Percentiles rank a stretch among this genome's conserved stretches.
Conservation (phyloP, 2,113 vertebrate species). For the Gymnorhina tibicen region DNA sequence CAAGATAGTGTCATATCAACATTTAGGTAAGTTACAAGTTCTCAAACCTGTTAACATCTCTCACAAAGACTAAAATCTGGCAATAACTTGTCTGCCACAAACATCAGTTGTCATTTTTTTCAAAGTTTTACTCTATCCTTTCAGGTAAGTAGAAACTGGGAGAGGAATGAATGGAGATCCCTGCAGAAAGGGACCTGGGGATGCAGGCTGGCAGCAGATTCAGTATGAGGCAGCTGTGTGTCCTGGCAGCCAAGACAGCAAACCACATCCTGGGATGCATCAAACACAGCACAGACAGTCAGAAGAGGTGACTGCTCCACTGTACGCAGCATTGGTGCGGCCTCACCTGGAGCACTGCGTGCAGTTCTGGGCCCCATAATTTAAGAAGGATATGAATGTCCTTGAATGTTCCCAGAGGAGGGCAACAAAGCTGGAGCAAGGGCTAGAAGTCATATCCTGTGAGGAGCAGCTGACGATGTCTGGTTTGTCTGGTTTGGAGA, state of each 20-base stretch:
- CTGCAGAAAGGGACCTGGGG: not conserved
- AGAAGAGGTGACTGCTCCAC: not conserved
- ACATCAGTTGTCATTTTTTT: not conserved
- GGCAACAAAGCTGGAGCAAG: not conserved
- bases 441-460: not conserved
- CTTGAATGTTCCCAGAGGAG: not conserved
- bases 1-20: not conserved
- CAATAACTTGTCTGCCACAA: not conserved
- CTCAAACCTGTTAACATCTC: not conserved
- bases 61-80: not conserved
- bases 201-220: not conserved
- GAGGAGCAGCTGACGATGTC: not conserved
- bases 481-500: not conserved
- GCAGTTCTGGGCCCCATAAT: not conserved
- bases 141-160: not conserved
- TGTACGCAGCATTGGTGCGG: fast-evolving
- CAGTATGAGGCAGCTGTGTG: not conserved
- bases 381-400: not conserved
- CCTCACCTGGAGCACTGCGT: not conserved
- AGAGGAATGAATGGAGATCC: not conserved
- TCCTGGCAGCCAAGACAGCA: not conserved
- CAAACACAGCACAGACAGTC: not conserved
- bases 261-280: not conserved
- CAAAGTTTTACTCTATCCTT: not conserved
- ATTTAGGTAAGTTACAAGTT: not conserved